Base-by-base conservation (phyloP, 2,797 vertebrate genomes). In the Fringilla coelebs region DNA sequence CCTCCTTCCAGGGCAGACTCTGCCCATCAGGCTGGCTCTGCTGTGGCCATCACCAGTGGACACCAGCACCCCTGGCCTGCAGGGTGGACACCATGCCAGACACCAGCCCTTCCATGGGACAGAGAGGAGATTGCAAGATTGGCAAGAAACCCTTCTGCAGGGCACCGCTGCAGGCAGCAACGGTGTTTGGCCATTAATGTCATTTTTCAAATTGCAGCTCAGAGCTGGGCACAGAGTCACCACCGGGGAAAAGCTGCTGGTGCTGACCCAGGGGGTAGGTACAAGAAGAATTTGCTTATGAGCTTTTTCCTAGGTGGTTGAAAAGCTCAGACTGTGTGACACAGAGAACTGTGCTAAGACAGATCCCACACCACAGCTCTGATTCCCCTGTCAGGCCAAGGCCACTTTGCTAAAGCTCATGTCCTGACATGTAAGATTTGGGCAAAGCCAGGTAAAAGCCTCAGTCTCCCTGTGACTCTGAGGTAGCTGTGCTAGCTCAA, bases 361-460 rank as follows among this genome's bases (percentile, higher is more conserved):
- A 60, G 67, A 58, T 57, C 74, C 77, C 5, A 0, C 0, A 0
- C 61, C 78, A 66, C 72, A 67, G 58, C 78, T 89, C 87, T 80
- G 75, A 75, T 83, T 90, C 72, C 71, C 46, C 62, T 83, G 26
- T 40, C 67, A 73, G 83, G 60, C 77, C 74, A 73, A 82, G 49
- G 68, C 32, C 51, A 45, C 48, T 70, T 68, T 66, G 70, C 61
- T 89, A 62, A 85, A 80, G 34, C 48, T 80, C 79, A 4, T 58
- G 36, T 68, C 72, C 60, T 90, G 62, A 52, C 11, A 0, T 46
- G 40, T n/a, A 70, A 86, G 82, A 88, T 55, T 83, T 86, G 88
- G 55, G 62, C 43, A 92, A 83, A 94, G 34, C 22, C 70, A 70
- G 82, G 70, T 75, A 72, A 87, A 93, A 55, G 16, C n/a, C 24